Evolutionary conservation across 2,797 vertebrate species (phyloP).

Genomic region (Erithacus rubecula): DNA sequence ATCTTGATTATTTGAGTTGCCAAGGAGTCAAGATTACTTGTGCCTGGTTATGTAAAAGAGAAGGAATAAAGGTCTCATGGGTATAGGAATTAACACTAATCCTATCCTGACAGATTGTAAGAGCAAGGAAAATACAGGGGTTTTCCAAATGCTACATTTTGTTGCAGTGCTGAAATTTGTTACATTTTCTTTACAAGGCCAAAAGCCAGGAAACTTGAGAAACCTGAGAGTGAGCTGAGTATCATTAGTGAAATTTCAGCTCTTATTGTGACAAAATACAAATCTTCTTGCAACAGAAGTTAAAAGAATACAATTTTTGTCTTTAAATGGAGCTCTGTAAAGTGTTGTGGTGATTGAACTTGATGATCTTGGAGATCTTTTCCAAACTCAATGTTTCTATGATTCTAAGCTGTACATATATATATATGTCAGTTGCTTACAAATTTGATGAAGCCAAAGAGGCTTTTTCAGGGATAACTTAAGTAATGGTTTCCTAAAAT

Average conservation of each 20-base stretch:
- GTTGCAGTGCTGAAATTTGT: neutral
- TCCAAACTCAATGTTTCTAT: neutral
- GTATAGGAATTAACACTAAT: conserved; percentile 34
- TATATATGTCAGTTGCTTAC: neutral
- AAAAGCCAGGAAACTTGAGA: conserved; percentile 21
- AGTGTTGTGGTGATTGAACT: neutral
- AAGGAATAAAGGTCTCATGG: neutral
- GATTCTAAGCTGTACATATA: neutral
- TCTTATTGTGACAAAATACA: neutral
- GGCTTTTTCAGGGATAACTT: neutral
- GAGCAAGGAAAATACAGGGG: neutral
- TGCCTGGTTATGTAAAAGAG: conserved; percentile 19
- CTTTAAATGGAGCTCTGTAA: neutral
- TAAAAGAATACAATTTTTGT: neutral
- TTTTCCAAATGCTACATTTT: conserved; percentile 6
- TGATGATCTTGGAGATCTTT: neutral
- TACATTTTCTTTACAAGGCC: neutral
- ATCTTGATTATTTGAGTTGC: neutral
- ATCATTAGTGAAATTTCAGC: conserved; percentile 5
- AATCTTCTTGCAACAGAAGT: neutral
- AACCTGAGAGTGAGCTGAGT: neutral
- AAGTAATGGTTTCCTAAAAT: neutral
- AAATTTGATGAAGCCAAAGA: neutral
- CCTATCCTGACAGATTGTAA: conserved; percentile 35
- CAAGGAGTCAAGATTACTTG: conserved; percentile 16